Evolutionary conservation across 2,888 invertebrate species (phyloP).

Genomic region (Dascillus cervinus): DNA sequence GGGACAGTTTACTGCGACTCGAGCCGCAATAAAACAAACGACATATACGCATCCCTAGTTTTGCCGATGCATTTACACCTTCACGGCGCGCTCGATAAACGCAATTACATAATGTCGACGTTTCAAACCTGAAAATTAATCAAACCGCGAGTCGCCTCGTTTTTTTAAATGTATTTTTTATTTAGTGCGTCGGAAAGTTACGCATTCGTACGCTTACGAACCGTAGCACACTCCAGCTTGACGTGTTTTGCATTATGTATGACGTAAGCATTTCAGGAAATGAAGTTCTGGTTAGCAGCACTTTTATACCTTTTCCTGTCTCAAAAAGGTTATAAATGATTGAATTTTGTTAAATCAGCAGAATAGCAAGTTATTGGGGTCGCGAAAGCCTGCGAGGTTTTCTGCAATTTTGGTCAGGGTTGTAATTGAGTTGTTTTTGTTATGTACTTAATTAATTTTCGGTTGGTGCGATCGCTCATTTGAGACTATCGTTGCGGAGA

Average conservation of each 20-base stretch:
- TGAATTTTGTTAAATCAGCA: constrained; percentile 8
- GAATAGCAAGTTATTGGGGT: no score
- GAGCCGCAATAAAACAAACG: constrained; percentile 19
- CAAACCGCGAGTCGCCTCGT: not conserved
- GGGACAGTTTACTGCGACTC: constrained; percentile 17
- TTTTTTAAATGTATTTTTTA: not conserved
- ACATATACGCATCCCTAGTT: constrained; percentile 8
- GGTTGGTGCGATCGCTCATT: no score
- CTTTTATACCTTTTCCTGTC: constrained; percentile 6
- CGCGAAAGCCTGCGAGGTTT: no score
- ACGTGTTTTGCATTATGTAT: constrained; percentile 11
- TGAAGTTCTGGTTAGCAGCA: constrained; percentile 7
- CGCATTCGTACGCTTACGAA: no score
- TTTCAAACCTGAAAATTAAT: no score
- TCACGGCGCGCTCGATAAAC: no score
- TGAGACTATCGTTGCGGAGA: no score
- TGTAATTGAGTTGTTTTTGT: no score
- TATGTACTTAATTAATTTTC: no score
- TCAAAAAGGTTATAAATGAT: not conserved
- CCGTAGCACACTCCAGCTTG: no score
- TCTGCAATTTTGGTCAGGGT: no score
- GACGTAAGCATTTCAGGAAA: constrained; percentile 9
- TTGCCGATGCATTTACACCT: constrained; percentile 7
- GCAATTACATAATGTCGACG: no score
- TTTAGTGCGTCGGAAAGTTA: constrained; percentile 1